Percentiles rank a stretch among this genome's conserved stretches.
Conservation (phyloP, 2,888 invertebrate species). For the Amiota mariae region DNA sequence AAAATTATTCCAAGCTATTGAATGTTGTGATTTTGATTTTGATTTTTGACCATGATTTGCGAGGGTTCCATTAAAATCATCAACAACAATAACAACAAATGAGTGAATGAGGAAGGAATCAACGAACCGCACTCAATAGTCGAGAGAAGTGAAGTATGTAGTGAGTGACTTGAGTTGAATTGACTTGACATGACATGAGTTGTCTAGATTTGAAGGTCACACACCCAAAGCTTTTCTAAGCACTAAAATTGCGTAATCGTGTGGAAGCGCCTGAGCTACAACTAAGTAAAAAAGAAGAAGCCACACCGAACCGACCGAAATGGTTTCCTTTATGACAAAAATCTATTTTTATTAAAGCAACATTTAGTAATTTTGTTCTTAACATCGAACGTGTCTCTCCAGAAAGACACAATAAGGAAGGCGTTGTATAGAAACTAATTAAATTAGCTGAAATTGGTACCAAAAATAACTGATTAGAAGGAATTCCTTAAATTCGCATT, state of each 20-base stretch:
- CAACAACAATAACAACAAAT: not conserved
- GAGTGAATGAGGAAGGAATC: not conserved
- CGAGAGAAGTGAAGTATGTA: no score
- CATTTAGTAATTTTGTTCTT: not conserved
- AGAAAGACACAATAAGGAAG: no score
- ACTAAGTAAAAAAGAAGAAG: not conserved
- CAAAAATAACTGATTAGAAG: no score
- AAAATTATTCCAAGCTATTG: slow-evolving; percentile 62
- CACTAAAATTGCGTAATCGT: slow-evolving; percentile 50
- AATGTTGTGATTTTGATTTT: slow-evolving; percentile 54
- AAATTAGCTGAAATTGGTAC: no score
- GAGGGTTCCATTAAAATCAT: no score
- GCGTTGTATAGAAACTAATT: no score
- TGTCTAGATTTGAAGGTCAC: slow-evolving; percentile 4
- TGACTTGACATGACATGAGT: no score
- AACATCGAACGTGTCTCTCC: no score
- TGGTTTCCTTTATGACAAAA: not conserved
- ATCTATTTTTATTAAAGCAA: not conserved
- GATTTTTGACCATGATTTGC: slow-evolving; percentile 55
- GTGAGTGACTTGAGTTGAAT: slow-evolving; percentile 10
- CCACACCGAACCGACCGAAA: not conserved
- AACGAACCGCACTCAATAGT: not conserved
- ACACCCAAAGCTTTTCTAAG: slow-evolving; percentile 35
- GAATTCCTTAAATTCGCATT: no score
- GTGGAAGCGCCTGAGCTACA: slow-evolving; percentile 33